Percentiles rank a stretch among this genome's conserved stretches.
Evolutionary conservation across 1,140 invertebrate species (phyloP).

Genomic region (Macrobrachium rosenbergii): DNA sequence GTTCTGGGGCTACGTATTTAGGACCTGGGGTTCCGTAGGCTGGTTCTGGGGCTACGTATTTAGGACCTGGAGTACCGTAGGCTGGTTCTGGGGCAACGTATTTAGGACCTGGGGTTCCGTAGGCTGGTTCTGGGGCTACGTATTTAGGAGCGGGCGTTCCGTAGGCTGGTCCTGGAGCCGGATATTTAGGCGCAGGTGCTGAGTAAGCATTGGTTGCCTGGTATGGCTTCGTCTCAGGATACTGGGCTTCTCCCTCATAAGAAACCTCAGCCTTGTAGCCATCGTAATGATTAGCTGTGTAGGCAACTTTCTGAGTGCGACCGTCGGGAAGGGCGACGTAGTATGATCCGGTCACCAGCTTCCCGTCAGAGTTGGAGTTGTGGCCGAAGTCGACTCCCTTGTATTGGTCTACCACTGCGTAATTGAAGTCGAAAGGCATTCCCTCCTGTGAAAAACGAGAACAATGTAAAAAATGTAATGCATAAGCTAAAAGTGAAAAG

Average conservation of each 20-base stretch:
- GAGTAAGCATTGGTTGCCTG: neutral
- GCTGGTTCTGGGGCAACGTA: constrained; percentile 29
- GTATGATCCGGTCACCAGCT: constrained; percentile 28
- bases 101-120: neutral
- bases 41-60: constrained; percentile 22
- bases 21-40: neutral
- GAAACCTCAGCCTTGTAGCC: constrained; percentile 37
- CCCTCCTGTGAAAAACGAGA: constrained; percentile 23
- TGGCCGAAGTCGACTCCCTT: constrained; percentile 24
- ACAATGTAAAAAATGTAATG: neutral
- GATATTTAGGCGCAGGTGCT: constrained; percentile 21
- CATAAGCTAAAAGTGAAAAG: neutral
- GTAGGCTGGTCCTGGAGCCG: constrained; percentile 9
- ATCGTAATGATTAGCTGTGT: constrained; percentile 24
- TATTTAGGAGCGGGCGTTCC: constrained; percentile 17
- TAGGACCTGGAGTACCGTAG: constrained; percentile 7
- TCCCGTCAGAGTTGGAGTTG: constrained; percentile 35
- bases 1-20: neutral
- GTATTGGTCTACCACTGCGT: constrained; percentile 24
- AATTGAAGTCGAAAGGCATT: constrained; percentile 47
- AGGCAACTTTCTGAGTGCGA: constrained; percentile 36
- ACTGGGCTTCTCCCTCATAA: constrained; percentile 46
- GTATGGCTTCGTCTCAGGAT: constrained; percentile 6
- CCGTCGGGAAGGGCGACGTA: constrained; percentile 44
- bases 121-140: constrained; percentile 10